Conservation (phyloP, 2,797 vertebrate genomes). For the Labeo calbasu region DNA sequence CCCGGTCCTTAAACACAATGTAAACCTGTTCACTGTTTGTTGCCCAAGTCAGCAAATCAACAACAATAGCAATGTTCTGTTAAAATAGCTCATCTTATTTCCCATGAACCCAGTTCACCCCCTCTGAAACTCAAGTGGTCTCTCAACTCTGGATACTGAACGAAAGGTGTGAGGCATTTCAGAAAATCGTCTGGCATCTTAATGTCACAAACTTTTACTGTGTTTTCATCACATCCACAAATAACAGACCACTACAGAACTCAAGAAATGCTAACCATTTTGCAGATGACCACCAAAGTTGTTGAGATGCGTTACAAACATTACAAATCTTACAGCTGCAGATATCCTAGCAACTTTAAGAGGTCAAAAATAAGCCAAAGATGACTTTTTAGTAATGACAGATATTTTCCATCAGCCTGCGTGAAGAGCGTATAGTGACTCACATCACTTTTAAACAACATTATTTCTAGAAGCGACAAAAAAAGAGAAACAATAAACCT, state of each 20-base stretch:
- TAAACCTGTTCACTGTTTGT: background rate
- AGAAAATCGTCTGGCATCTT: background rate
- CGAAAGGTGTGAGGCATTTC: background rate
- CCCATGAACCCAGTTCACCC: constrained; percentile 9
- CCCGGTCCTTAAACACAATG: background rate
- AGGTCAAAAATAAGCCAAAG: background rate
- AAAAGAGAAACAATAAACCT: background rate
- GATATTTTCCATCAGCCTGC: background rate
- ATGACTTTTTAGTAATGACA: background rate
- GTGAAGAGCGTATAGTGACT: background rate
- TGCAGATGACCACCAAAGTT: background rate
- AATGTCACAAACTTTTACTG: background rate
- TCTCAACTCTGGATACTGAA: background rate
- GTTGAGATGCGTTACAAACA: background rate
- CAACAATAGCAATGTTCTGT: constrained; percentile 8
- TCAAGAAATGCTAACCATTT: background rate
- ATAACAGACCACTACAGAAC: background rate
- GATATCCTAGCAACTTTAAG: background rate
- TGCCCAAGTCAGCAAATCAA: background rate
- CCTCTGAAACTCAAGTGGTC: background rate
- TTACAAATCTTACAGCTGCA: background rate
- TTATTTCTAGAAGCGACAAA: background rate
- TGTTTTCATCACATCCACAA: background rate
- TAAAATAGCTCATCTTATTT: constrained; percentile 2
- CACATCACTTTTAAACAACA: background rate